Evolutionary conservation across 1,140 invertebrate species (phyloP).

Genomic region (Heliconius melpomene): DNA sequence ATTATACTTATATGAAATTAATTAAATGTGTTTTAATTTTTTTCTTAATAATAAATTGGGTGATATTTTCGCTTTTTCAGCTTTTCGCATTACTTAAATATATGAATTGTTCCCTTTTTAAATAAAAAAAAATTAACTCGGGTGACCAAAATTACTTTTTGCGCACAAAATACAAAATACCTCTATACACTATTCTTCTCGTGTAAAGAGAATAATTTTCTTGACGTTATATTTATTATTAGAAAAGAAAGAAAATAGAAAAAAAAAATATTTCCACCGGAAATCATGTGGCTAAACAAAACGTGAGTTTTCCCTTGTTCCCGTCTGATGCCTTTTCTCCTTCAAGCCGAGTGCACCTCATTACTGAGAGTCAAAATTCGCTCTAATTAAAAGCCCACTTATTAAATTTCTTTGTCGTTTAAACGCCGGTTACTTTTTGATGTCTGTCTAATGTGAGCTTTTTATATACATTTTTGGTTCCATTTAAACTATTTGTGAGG

Average conservation of each 20-base stretch:
- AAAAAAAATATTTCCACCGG: slow-evolving; percentile 2
- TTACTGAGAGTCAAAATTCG: slow-evolving; percentile 49
- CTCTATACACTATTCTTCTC: too few relatives aligned
- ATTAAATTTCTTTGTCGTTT: slow-evolving; percentile 44
- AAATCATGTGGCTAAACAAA: slow-evolving; percentile 27
- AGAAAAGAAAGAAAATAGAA: slow-evolving; percentile 12
- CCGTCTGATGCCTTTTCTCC: slow-evolving; percentile 36
- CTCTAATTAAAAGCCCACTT: slow-evolving; percentile 56
- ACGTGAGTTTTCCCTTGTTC: slow-evolving; percentile 30
- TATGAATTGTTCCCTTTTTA: too few relatives aligned
- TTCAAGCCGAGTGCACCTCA: slow-evolving; percentile 38
- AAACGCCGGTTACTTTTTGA: slow-evolving; percentile 31
- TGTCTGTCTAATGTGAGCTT: slow-evolving; percentile 10
- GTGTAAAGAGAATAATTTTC: not conserved
- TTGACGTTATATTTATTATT: slow-evolving; percentile 2
- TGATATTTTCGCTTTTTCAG: too few relatives aligned
- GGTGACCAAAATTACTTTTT: too few relatives aligned
- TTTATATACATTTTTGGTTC: not conserved
- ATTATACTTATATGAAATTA: too few relatives aligned
- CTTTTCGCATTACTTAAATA: too few relatives aligned
- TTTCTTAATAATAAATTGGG: too few relatives aligned
- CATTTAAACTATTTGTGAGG: not conserved
- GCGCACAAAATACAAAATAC: too few relatives aligned
- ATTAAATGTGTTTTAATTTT: too few relatives aligned
- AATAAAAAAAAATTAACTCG: too few relatives aligned